Evolutionary conservation across 2,888 invertebrate genomes (phyloP).

Genomic region (Thecocarcelia acutangulata): DNA sequence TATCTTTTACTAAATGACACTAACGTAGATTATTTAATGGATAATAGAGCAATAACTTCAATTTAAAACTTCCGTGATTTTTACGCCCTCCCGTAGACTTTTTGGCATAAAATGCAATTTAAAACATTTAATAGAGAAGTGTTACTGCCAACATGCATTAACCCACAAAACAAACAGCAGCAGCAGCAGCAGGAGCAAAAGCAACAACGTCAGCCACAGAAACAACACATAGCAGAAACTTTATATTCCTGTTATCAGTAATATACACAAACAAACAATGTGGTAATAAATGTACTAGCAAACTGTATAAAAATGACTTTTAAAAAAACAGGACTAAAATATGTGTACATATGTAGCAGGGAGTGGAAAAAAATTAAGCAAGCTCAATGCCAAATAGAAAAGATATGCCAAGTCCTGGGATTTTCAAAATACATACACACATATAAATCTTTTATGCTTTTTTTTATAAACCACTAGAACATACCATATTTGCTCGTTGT

Average conservation of each 20-base stretch:
- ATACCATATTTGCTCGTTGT: constrained; percentile 17
- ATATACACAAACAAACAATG: constrained; percentile 26
- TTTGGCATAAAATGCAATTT: constrained; percentile 66
- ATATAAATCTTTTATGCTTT: constrained; percentile 64
- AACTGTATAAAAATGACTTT: not conserved
- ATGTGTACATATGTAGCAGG: not conserved
- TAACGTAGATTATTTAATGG: constrained; percentile 57
- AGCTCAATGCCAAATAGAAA: constrained; percentile 46
- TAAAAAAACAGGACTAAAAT: constrained; percentile 20
- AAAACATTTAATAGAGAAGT: constrained; percentile 57
- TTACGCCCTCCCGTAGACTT: constrained; percentile 51
- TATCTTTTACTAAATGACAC: constrained; percentile 48
- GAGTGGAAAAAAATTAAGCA: constrained; percentile 8
- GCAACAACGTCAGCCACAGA: constrained; percentile 26
- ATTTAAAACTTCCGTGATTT: constrained; percentile 62
- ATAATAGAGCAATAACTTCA: constrained; percentile 61
- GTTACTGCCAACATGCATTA: constrained; percentile 66
- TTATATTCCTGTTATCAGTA: constrained; percentile 54
- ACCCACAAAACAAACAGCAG: constrained; percentile 40
- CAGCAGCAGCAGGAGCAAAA: not conserved
- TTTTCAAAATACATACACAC: constrained; percentile 54
- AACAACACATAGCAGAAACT: constrained; percentile 18
- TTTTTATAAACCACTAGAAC: not conserved
- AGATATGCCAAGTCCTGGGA: constrained; percentile 53
- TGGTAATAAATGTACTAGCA: not conserved